Base-by-base conservation (phyloP, 2,113 vertebrate genomes). In the Scalopus aquaticus region DNA sequence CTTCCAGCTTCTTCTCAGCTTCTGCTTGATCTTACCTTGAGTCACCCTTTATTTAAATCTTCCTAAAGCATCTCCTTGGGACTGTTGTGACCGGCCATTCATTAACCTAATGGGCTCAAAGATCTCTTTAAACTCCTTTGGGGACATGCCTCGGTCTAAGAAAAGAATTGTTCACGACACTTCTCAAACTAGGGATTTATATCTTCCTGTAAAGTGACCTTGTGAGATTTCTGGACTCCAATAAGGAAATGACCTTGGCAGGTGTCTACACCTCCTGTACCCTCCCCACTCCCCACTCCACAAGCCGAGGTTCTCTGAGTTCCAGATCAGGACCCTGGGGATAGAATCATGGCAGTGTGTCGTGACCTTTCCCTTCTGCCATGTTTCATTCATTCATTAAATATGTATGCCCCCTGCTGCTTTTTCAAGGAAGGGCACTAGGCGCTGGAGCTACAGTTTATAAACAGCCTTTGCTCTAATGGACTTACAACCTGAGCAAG, bases 201-300 rank as follows among this genome's bases (percentile, higher is more conserved):
- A 54, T 51, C 65, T 96, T 95, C 82, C 91, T 51, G n/a, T 58
- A 28, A 70, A 93, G 87, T 42, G 85, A 94, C 79, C 67, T 93
- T 54, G 49, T 6, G 51, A 79, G 24, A 70, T 91, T 72, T 83
- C 73, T 89, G 46, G 58, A 35, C 82, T 85, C 51, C 82, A 58
- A 0, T 28, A 90, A 54, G 65, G 30, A 70, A 35, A 37, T 65
- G 44, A 12, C 76, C 58, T 77, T 67, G 87, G 46, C 12, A 56
- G 44, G 46, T 13, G 35, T 24, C 20, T 13, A 39, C 0, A 3
- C 42, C 42, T 78, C 35, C 11, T 44, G n/a, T 0, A 6, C 20
- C 39, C 44, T 44, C 1, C 15, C 11, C 22, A 11, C 64, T 12
- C 51, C 26, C 19, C n/a, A 37, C 22, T 72, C 49, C 26, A 1